Evolutionary conservation across 1,140 invertebrate genomes (phyloP).

Genomic region (Drosophila lacteicornis): DNA sequence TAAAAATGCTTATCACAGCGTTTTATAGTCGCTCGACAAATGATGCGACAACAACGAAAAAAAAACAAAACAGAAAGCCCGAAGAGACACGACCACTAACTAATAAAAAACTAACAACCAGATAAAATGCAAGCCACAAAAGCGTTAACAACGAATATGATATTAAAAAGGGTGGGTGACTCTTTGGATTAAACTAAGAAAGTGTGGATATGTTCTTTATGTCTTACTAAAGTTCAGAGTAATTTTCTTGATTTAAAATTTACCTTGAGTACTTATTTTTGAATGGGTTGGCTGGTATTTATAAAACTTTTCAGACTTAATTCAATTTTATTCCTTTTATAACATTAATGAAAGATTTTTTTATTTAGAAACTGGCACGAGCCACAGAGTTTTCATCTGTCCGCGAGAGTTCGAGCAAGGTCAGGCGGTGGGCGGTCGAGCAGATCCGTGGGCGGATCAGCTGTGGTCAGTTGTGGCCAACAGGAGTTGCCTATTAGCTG

Average conservation of each 20-base stretch:
- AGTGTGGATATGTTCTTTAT: not conserved
- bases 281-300: not conserved
- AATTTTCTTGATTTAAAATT: not conserved
- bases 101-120: slow-evolving; percentile 65
- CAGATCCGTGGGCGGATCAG: slow-evolving; percentile 22
- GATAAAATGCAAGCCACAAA: slow-evolving; percentile 64
- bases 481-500: slow-evolving; percentile 60
- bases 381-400: slow-evolving; percentile 41
- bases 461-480: slow-evolving; percentile 19
- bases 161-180: slow-evolving; percentile 22
- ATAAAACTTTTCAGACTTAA: not conserved
- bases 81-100: slow-evolving; percentile 53
- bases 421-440: slow-evolving; percentile 13
- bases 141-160: slow-evolving; percentile 2
- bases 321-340: too few relatives aligned
- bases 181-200: not conserved
- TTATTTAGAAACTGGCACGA: slow-evolving; percentile 40
- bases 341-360: not conserved
- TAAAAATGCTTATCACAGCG: slow-evolving; percentile 52
- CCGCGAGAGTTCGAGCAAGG: slow-evolving; percentile 22
- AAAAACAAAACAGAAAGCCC: slow-evolving; percentile 20
- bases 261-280: too few relatives aligned
- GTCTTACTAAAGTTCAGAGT: not conserved
- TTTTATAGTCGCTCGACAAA: slow-evolving; percentile 61
- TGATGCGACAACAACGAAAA: slow-evolving; percentile 48